Evolutionary conservation across 1,140 invertebrate species (phyloP).

Genomic region (Papilio dardanus): DNA sequence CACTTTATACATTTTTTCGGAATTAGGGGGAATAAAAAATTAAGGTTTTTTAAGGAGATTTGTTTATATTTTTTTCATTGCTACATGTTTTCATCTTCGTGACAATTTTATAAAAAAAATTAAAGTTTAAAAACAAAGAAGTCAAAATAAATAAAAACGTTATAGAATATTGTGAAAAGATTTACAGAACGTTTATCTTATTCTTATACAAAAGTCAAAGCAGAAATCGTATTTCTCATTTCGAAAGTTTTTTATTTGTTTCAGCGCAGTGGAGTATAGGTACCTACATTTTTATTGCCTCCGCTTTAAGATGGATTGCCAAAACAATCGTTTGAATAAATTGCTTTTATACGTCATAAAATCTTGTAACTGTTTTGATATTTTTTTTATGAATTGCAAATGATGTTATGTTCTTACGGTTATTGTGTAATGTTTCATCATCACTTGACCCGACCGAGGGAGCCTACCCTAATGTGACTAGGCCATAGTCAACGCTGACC

Average conservation of each 20-base stretch:
- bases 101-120: too few species aligned
- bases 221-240: conserved; percentile 8
- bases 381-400: conserved; percentile 9
- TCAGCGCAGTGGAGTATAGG: conserved; percentile 8
- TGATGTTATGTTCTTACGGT: background rate
- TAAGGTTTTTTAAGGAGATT: too few species aligned
- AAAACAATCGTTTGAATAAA: conserved; percentile 21
- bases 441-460: too few species aligned
- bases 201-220: conserved; percentile 8
- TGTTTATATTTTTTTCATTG: too few species aligned
- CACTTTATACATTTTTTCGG: too few species aligned
- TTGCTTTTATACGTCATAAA: background rate
- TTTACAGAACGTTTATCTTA: background rate
- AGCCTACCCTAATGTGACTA: too few species aligned
- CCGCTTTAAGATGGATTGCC: conserved; percentile 21
- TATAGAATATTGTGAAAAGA: background rate
- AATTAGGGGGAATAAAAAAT: too few species aligned
- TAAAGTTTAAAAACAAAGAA: too few species aligned
- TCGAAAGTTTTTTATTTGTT: conserved; percentile 11
- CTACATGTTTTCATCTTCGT: too few species aligned
- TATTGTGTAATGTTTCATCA: too few species aligned
- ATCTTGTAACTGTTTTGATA: background rate
- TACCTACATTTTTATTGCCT: conserved; percentile 10
- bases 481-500: too few species aligned
- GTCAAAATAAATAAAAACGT: background rate